Conservation (phyloP, 2,797 vertebrate species). For the Aphelocoma californica region DNA sequence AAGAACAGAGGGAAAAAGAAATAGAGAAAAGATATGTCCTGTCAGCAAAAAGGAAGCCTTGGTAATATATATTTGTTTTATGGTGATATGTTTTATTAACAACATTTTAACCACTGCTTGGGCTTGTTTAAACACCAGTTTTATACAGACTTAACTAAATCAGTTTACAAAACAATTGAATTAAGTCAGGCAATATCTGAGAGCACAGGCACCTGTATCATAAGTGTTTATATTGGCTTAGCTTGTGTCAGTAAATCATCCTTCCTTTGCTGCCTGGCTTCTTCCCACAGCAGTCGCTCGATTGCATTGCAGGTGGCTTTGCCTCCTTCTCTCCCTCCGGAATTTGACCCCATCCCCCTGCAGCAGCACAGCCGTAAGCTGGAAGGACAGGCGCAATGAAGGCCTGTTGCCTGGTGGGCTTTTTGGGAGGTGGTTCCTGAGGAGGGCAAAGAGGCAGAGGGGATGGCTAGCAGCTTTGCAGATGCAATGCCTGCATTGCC, state of each 20-base stretch:
- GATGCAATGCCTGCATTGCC: background rate
- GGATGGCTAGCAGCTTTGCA: background rate
- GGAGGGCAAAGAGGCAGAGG: background rate
- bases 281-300: background rate
- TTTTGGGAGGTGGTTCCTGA: background rate
- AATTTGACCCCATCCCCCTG: background rate
- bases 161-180: slow-evolving; percentile 43
- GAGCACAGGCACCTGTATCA: slow-evolving; percentile 33
- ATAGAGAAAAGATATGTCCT: background rate
- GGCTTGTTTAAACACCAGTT: slow-evolving; percentile 34
- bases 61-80: slow-evolving; percentile 13
- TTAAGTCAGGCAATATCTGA: slow-evolving; percentile 39
- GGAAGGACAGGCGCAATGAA: background rate
- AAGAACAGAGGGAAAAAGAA: background rate
- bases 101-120: background rate
- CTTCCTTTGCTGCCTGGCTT: background rate
- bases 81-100: slow-evolving; percentile 19
- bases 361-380: background rate
- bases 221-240: slow-evolving; percentile 59
- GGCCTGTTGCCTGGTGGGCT: background rate
- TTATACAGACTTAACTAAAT: slow-evolving; percentile 50
- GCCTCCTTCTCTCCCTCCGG: background rate
- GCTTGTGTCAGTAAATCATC: slow-evolving; percentile 39
- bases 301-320: slow-evolving; percentile 8
- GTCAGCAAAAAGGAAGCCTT: slow-evolving; percentile 2